These are phyloP conservation scores for Oreotragus oreotragus DNA, from an alignment of 2,113 vertebrate species.

Conservation along the genomic window DNA sequence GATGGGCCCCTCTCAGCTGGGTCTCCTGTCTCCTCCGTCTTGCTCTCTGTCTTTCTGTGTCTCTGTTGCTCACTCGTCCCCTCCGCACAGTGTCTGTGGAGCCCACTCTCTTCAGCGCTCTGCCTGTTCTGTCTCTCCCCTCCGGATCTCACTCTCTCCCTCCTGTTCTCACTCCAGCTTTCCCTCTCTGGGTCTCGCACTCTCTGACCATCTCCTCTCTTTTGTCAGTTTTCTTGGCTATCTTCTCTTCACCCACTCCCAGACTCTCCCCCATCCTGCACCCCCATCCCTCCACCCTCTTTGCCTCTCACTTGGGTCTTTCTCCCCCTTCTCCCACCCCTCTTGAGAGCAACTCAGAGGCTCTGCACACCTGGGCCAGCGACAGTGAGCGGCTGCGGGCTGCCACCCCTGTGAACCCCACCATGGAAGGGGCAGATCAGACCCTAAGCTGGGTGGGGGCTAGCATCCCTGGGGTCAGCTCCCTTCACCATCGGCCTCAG, in stretches of 20 bases:
- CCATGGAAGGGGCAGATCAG: background rate
- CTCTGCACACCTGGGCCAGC: constrained; percentile 59
- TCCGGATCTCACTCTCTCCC: background rate
- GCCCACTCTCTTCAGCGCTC: background rate
- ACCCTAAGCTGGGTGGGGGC: background rate
- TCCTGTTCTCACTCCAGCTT: background rate
- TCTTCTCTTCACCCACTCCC: background rate
- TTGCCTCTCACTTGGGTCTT: background rate
- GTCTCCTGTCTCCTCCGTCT: background rate
- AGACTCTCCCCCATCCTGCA: background rate
- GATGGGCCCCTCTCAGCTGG: background rate
- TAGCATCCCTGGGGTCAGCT: background rate
- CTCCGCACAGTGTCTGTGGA: background rate
- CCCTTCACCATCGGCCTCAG: background rate
- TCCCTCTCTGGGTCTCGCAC: background rate
- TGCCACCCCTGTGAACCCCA: background rate
- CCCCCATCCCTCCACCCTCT: background rate
- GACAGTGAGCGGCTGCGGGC: background rate
- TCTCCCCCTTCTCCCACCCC: background rate
- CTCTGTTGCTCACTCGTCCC: background rate
- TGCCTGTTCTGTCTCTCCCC: rapidly evolving
- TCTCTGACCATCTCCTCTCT: background rate
- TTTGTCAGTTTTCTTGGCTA: constrained; percentile 57
- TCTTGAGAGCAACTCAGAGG: background rate
- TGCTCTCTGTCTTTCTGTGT: background rate